phyloP scores from a whole-genome alignment of 2,888 invertebrate genomes.

The Drosophila parthenogenetica region DNA sequence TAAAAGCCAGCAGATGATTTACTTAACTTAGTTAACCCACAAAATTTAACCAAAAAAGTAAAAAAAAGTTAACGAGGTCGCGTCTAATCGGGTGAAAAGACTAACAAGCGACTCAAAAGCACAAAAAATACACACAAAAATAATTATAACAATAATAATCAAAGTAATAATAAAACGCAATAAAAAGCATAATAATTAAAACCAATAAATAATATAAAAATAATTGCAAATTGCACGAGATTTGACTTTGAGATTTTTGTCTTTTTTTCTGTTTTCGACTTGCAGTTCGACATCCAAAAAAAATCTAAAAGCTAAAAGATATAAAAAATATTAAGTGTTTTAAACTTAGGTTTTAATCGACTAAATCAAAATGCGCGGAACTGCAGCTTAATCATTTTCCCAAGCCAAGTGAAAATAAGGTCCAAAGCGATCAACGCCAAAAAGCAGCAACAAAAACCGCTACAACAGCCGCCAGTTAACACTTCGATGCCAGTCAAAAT shows the following conservation, averaged over 20 bases:
- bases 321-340: slow-evolving; percentile 32
- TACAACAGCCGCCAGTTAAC: background rate
- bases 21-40: slow-evolving; percentile 47
- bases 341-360: slow-evolving; percentile 25
- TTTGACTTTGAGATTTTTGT: slow-evolving; percentile 44
- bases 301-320: background rate
- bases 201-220: slow-evolving; percentile 23
- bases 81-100: slow-evolving; percentile 52
- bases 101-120: slow-evolving; percentile 36
- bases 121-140: slow-evolving; percentile 28
- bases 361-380: slow-evolving; percentile 41
- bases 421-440: slow-evolving; percentile 22
- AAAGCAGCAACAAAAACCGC: background rate
- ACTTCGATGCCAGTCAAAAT: slow-evolving; percentile 37
- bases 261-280: slow-evolving; percentile 27
- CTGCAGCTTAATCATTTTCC: slow-evolving; percentile 52
- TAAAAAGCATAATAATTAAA: slow-evolving; percentile 18
- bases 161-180: slow-evolving; percentile 23
- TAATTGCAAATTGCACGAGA: slow-evolving; percentile 36
- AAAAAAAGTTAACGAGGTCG: slow-evolving; percentile 41
- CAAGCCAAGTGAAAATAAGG: slow-evolving; percentile 37
- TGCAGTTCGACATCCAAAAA: slow-evolving; percentile 42
- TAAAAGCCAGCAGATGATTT: slow-evolving; percentile 30
- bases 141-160: slow-evolving; percentile 26
- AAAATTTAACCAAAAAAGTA: slow-evolving; percentile 19